Evolutionary conservation across 2,888 invertebrate species (phyloP).

Genomic region (Adelognathus sp.): DNA sequence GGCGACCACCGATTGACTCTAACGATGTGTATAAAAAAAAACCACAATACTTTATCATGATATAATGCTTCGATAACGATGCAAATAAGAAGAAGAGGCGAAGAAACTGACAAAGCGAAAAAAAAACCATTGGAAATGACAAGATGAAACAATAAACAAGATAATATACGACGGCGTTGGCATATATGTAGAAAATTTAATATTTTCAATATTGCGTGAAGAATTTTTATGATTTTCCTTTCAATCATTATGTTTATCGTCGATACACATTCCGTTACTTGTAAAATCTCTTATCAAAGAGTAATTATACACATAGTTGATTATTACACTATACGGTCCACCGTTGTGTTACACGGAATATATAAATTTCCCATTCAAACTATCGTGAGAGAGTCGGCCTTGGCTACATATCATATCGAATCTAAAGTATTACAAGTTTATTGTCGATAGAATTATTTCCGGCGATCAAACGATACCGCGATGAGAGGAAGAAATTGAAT

Average conservation of each 20-base stretch:
- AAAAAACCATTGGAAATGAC: slow-evolving; percentile 42
- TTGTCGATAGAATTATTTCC: slow-evolving; percentile 31
- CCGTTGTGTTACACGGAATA: slow-evolving; percentile 17
- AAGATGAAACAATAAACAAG: slow-evolving; percentile 54
- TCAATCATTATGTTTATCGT: too few species aligned
- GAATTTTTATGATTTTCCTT: slow-evolving; percentile 30
- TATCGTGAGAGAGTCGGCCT: slow-evolving; percentile 58
- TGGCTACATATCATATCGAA: slow-evolving; percentile 61
- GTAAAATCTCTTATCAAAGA: too few species aligned
- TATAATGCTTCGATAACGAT: slow-evolving; percentile 15
- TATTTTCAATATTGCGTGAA: slow-evolving; percentile 35
- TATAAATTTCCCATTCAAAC: slow-evolving; percentile 43
- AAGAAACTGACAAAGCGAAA: slow-evolving; percentile 27
- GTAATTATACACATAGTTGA: neutral
- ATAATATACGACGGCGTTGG: slow-evolving; percentile 54
- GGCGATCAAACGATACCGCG: slow-evolving; percentile 5
- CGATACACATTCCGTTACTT: too few species aligned
- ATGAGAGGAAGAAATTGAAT: neutral
- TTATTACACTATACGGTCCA: neutral
- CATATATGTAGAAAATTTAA: slow-evolving; percentile 44
- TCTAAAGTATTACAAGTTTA: slow-evolving; percentile 25
- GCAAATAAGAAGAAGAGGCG: slow-evolving; percentile 32
- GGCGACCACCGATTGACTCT: slow-evolving; percentile 50
- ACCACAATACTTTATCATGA: slow-evolving; percentile 40
- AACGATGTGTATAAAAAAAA: slow-evolving; percentile 35